Percentiles rank a stretch among this genome's conserved stretches.
phyloP scores from a whole-genome alignment of 2,888 invertebrate genomes.

The Apodemia zela region DNA sequence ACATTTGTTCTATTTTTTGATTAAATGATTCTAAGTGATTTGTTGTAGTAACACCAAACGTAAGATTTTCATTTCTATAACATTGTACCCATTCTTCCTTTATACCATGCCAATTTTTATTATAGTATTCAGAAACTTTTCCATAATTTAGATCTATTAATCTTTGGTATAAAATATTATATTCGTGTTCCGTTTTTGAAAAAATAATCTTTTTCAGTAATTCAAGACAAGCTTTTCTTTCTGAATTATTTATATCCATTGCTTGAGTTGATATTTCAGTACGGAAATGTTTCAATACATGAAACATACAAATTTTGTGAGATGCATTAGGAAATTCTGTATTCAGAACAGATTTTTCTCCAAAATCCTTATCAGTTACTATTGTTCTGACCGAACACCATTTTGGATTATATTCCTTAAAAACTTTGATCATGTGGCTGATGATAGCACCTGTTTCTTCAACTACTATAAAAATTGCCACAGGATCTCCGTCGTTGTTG shows the following conservation, averaged over 20 bases:
- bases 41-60: too few species aligned
- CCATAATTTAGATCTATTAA: background rate
- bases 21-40: background rate
- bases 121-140: background rate
- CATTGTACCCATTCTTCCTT: too few species aligned
- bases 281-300: background rate
- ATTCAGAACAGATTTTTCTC: background rate
- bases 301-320: background rate
- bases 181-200: background rate
- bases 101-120: too few species aligned
- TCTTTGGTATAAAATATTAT: background rate
- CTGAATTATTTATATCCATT: background rate
- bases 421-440: background rate
- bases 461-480: background rate
- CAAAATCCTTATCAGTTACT: background rate
- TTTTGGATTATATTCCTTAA: background rate
- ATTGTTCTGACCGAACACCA: background rate
- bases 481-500: background rate
- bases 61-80: too few species aligned
- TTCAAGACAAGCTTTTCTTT: conserved; percentile 1
- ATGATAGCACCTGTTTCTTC: background rate
- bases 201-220: background rate
- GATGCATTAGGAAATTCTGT: conserved; percentile 1
- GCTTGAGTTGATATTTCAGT: background rate
- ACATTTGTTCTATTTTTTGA: background rate